phyloP scores from a whole-genome alignment of 2,888 invertebrate genomes.

The Tholera decimalis region DNA sequence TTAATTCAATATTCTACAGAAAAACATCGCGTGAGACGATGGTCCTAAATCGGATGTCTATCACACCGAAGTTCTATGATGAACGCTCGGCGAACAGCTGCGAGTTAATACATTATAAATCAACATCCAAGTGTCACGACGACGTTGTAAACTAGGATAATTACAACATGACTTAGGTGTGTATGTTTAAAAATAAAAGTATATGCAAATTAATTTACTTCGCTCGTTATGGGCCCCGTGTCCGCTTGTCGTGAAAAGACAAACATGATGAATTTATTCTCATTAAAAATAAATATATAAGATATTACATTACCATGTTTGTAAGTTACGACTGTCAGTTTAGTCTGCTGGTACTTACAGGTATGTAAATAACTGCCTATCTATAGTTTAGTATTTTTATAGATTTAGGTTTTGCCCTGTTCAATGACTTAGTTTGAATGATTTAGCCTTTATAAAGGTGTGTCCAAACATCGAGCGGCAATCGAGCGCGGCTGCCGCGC shows the following conservation, averaged over 20 bases:
- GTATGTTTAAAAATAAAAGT: conserved; percentile 12
- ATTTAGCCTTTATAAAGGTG: no score
- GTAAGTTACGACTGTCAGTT: background rate
- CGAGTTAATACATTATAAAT: conserved; percentile 29
- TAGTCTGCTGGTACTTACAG: background rate
- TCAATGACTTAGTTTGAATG: no score
- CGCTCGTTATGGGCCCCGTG: conserved; percentile 2
- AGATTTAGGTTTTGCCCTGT: no score
- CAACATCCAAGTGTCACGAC: conserved; percentile 1
- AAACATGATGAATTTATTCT: conserved; percentile 2
- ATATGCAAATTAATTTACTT: conserved; percentile 15
- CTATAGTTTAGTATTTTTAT: background rate
- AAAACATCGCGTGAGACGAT: conserved; percentile 67
- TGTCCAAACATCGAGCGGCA: no score
- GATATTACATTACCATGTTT: background rate
- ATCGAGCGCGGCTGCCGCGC: no score
- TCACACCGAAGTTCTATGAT: conserved; percentile 35
- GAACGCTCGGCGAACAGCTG: conserved; percentile 34
- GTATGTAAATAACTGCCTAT: background rate
- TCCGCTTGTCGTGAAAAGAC: conserved; percentile 3
- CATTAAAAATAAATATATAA: conserved; percentile 17
- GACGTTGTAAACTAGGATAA: conserved; percentile 21
- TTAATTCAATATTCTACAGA: conserved; percentile 59
- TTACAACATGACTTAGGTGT: conserved; percentile 10
- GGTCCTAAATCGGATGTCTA: conserved; percentile 24